Conservation (phyloP, 2,888 invertebrate species). For the Caenorhabditis zanzibari region DNA sequence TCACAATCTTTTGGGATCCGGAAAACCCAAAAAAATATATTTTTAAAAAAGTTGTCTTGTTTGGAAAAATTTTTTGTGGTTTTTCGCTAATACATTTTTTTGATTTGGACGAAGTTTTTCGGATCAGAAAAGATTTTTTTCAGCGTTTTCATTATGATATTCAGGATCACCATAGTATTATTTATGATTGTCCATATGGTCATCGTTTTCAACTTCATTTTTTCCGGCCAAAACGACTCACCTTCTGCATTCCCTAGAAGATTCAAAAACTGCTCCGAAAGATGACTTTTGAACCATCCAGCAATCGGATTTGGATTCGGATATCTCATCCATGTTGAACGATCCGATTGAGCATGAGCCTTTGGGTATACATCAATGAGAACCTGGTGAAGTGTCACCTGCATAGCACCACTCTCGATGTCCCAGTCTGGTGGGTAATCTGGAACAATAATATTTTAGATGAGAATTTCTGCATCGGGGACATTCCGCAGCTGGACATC, state of each 20-base stretch:
- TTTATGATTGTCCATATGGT: not conserved
- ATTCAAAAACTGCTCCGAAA: constrained; percentile 53
- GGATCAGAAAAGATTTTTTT: too few species aligned
- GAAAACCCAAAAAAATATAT: too few species aligned
- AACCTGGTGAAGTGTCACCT: constrained; percentile 88
- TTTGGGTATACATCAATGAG: constrained; percentile 92
- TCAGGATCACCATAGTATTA: too few species aligned
- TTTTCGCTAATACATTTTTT: too few species aligned
- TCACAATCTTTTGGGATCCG: too few species aligned
- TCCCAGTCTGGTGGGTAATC: constrained; percentile 82
- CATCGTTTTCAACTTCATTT: not conserved
- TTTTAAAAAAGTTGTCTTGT: too few species aligned
- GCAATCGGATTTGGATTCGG: constrained; percentile 75
- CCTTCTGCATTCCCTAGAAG: constrained; percentile 14
- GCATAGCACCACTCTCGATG: constrained; percentile 92
- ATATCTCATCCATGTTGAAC: constrained; percentile 79
- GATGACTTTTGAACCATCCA: constrained; percentile 66
- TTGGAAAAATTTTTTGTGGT: too few species aligned
- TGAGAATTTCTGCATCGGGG: too few species aligned
- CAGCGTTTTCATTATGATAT: too few species aligned
- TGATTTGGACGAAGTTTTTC: too few species aligned
- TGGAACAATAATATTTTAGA: constrained; percentile 52
- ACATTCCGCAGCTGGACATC: too few species aligned
- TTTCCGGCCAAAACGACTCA: constrained; percentile 6
- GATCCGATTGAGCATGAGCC: constrained; percentile 89